Conservation (phyloP, 2,888 invertebrate species). For the Oithona nana region DNA sequence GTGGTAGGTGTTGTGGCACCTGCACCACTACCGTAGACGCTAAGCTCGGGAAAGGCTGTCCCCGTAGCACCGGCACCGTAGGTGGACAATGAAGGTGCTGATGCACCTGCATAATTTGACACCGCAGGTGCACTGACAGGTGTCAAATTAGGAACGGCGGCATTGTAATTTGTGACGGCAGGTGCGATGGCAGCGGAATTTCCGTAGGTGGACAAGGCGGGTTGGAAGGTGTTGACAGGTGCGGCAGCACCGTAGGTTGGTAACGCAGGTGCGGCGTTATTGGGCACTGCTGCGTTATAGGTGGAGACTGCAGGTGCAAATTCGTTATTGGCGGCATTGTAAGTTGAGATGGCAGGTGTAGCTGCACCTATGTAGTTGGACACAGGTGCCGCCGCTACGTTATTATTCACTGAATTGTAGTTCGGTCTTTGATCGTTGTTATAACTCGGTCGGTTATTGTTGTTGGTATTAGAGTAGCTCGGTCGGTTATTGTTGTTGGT, state of each 20-base stretch:
- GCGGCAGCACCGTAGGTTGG: background rate
- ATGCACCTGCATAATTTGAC: background rate
- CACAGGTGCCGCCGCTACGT: no score
- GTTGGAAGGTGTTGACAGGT: background rate
- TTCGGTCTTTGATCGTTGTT: no score
- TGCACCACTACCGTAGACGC: background rate
- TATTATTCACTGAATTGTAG: no score
- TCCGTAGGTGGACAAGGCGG: background rate
- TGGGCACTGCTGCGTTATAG: no score
- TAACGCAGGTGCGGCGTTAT: no score
- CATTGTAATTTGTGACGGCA: background rate
- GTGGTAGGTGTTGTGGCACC: background rate
- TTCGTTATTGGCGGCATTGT: no score
- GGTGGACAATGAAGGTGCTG: background rate
- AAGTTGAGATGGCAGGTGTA: no score
- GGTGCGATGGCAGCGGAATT: background rate
- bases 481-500: background rate
- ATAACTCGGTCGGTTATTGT: background rate
- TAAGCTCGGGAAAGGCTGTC: background rate
- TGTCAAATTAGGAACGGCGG: background rate
- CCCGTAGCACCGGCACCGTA: no score
- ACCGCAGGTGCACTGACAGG: background rate
- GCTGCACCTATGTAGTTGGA: no score
- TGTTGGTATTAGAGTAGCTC: background rate
- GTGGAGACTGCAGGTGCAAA: no score